Percentiles rank a stretch among this genome's conserved stretches.
phyloP scores from a whole-genome alignment of 2,888 invertebrate genomes.

The Sesia apiformis region DNA sequence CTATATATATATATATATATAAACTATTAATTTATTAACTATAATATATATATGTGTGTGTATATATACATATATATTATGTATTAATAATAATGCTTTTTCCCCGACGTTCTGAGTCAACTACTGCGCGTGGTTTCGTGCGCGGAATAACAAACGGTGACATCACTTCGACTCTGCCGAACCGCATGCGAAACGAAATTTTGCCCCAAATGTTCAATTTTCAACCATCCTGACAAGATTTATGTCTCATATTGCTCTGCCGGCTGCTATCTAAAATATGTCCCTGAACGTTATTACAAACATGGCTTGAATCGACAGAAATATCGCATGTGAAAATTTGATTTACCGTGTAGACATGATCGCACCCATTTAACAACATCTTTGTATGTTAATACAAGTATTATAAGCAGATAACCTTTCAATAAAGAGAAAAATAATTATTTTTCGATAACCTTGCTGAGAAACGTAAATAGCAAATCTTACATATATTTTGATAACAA shows the following conservation, averaged over 20 bases:
- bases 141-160: conserved; percentile 63
- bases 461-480: too few species aligned
- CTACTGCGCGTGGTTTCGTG: conserved; percentile 35
- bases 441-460: neutral
- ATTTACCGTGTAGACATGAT: conserved; percentile 11
- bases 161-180: conserved; percentile 49
- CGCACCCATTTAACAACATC: neutral
- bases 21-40: too few species aligned
- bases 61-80: neutral
- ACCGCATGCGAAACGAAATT: conserved; percentile 30
- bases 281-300: conserved; percentile 40
- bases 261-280: conserved; percentile 18
- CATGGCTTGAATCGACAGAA: conserved; percentile 29
- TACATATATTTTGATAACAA: too few species aligned
- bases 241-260: conserved; percentile 31
- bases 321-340: conserved; percentile 21
- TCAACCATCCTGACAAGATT: conserved; percentile 22
- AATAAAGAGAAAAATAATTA: too few species aligned
- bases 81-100: conserved; percentile 24
- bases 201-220: conserved; percentile 17
- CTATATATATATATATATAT: too few species aligned
- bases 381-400: too few species aligned
- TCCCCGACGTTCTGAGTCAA: conserved; percentile 45
- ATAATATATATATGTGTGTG: too few species aligned
- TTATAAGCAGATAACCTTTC: neutral